Percentiles rank a stretch among this genome's conserved stretches.
Evolutionary conservation across 2,888 invertebrate species (phyloP).

Genomic region (Aspidiotus rigidus): DNA sequence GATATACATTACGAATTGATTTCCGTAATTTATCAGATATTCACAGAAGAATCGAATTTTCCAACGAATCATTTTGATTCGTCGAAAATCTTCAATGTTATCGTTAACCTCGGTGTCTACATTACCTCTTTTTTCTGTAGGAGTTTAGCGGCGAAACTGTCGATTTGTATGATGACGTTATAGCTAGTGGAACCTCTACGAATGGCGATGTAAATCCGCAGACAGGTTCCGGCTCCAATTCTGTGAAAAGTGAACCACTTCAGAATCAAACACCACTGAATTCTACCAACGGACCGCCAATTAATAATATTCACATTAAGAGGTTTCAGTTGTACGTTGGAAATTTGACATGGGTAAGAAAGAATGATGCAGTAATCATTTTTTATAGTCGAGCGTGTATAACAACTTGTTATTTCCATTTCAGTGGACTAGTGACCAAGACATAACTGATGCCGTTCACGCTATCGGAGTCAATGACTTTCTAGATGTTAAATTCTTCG

Average conservation of each 20-base stretch:
- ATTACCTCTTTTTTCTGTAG: background rate
- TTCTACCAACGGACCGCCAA: conserved; percentile 37
- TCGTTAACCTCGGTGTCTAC: too few relatives aligned
- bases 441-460: conserved; percentile 81
- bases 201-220: conserved; percentile 27
- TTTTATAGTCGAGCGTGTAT: background rate
- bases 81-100: too few relatives aligned
- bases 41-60: too few relatives aligned
- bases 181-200: conserved; percentile 52
- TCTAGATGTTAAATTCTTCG: conserved; percentile 97
- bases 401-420: conserved; percentile 41
- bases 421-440: conserved; percentile 97
- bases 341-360: conserved; percentile 88
- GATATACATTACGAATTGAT: too few relatives aligned
- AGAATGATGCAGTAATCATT: background rate
- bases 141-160: conserved; percentile 45
- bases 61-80: too few relatives aligned
- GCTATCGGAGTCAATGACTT: conserved; percentile 86
- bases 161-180: conserved; percentile 91
- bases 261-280: conserved; percentile 40
- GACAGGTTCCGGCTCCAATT: conserved; percentile 13
- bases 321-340: conserved; percentile 92
- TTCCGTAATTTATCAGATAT: too few relatives aligned
- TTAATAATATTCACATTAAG: conserved; percentile 55
- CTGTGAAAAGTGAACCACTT: conserved; percentile 41